Conservation (phyloP, 2,888 invertebrate genomes). For the Trachelus tabidus region DNA sequence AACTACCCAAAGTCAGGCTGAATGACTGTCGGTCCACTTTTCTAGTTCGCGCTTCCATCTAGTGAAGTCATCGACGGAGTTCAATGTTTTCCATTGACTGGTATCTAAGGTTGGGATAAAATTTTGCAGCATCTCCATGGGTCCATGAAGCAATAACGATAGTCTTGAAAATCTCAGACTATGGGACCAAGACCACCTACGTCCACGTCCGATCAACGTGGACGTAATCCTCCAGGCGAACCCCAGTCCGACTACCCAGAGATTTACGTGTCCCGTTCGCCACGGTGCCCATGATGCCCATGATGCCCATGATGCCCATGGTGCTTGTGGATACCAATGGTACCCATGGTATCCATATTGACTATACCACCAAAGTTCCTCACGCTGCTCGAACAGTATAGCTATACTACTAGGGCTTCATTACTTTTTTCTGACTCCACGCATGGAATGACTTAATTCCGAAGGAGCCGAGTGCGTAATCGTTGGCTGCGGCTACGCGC, state of each 20-base stretch:
- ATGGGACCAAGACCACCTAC: neutral
- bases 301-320: conserved; percentile 8
- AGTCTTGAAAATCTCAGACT: too few species aligned
- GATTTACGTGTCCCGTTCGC: conserved; percentile 29
- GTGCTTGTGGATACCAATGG: conserved; percentile 22
- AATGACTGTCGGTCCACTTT: neutral
- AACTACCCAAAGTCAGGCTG: neutral
- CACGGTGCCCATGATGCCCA: conserved; percentile 30
- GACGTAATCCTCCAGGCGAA: neutral
- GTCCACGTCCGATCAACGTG: too few species aligned
- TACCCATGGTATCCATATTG: conserved; percentile 6
- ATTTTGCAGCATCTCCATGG: too few species aligned
- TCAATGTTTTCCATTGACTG: too few species aligned
- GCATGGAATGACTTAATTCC: conserved; percentile 43
- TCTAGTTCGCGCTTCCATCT: too few species aligned
- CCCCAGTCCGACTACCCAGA: neutral
- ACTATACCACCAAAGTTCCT: neutral
- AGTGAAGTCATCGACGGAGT: too few species aligned
- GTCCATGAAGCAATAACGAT: too few species aligned
- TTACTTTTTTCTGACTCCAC: conserved; percentile 44
- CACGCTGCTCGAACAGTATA: too few species aligned
- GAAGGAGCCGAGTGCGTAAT: neutral
- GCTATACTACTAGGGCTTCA: conserved; percentile 33
- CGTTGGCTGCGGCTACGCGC: too few species aligned
- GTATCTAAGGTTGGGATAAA: too few species aligned